Evolutionary conservation across 2,113 vertebrate species (phyloP), one percentile per base, ranked within the genome.

Genomic region (Apaloderma vittatum): DNA sequence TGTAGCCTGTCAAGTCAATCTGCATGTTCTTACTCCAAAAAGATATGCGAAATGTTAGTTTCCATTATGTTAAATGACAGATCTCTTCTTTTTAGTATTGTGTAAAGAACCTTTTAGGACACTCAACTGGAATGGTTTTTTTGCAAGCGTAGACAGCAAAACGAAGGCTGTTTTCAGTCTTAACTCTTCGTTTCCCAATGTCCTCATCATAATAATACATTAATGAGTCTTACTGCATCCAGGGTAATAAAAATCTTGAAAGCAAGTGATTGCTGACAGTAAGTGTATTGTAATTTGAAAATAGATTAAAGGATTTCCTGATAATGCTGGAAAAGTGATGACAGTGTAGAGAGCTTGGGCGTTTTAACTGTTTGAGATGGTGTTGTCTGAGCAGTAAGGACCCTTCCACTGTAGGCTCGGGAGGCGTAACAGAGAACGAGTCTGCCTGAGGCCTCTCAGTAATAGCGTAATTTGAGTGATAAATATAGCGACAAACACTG

Each of bases 401-500:
- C 76, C 73, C 94, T 93, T 93, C 73, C 61, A 57, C 37, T 80
- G 48, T 65, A 11, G 86, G 29, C 58, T 72, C 46, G 66, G 82
- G 88, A 91, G 80, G 54, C 51, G 23, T 40, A 63, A 88, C 65
- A 52, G 74, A 91, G 80, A 93, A 79, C 0, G 3, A 90, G 71
- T 40, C 84, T 94, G 89, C 94, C 95, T 52, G 84, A 78, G 89
- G 83, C 90, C 65, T 90, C 71, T 80, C 75, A 59, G 63, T 84
- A 83, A 63, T 74, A 71, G 67, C 84, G 68, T 63, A 81, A 89
- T 96, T 94, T 24, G 9, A 65, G 79, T 59, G 86, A 90, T 86
- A 96, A 96, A 95, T 94, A 91, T 40, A 97, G 90, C 82, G 90
- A 46, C 94, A 94, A 91, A 74, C 95, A 79, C 83, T 78, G 93